Evolutionary conservation across 2,888 invertebrate genomes (phyloP).

Genomic region (Amphipoea oculea): DNA sequence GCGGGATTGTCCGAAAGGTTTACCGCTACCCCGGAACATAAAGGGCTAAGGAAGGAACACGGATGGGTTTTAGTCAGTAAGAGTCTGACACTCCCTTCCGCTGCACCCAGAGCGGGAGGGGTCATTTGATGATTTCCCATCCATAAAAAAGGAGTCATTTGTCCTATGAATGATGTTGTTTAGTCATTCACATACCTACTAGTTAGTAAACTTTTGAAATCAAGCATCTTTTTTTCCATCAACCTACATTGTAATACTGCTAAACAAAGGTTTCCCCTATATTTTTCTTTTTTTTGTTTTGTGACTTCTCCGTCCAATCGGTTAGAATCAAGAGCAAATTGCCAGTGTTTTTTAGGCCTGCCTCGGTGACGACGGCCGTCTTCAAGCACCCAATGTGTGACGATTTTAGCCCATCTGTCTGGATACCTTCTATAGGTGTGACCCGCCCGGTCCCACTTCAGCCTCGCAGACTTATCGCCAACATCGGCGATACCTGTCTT

Average conservation of each 20-base stretch:
- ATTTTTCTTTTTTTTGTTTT: background rate
- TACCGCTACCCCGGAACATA: too few species aligned
- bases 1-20: too few species aligned
- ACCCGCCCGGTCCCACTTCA: background rate
- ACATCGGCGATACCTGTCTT: background rate
- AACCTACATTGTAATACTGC: too few species aligned
- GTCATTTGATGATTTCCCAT: too few species aligned
- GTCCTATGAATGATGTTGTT: background rate
- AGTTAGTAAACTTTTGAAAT: background rate
- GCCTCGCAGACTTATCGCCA: background rate
- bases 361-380: background rate
- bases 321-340: background rate
- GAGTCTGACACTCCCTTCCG: too few species aligned
- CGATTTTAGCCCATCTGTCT: background rate
- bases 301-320: background rate
- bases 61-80: too few species aligned
- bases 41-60: too few species aligned
- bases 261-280: too few species aligned
- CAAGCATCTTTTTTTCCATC: background rate
- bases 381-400: background rate
- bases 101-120: too few species aligned
- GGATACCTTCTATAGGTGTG: too few species aligned
- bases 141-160: background rate
- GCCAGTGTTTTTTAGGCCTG: background rate
- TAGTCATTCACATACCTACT: background rate